Percentiles rank a stretch among this genome's conserved stretches.
phyloP scores from a whole-genome alignment of 2,797 vertebrate species.

The Argentina silus region DNA sequence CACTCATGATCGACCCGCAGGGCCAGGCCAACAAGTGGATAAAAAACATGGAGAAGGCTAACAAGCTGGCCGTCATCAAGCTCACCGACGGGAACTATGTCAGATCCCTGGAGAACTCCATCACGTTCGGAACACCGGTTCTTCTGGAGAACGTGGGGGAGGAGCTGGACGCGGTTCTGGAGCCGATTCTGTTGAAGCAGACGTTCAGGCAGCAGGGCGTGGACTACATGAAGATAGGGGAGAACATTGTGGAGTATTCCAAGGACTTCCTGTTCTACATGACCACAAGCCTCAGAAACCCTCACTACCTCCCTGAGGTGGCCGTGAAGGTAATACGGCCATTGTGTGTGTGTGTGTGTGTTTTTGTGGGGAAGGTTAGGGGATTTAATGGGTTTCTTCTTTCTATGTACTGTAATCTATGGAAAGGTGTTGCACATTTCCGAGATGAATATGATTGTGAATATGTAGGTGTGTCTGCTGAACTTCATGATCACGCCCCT shows the following conservation, averaged over 20 bases:
- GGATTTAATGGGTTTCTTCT: too few relatives aligned
- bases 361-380: too few relatives aligned
- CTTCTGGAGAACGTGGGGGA: constrained; percentile 91
- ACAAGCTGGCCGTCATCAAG: constrained; percentile 88
- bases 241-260: constrained; percentile 91
- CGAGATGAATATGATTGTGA: too few relatives aligned
- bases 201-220: constrained; percentile 94
- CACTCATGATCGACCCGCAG: constrained; percentile 95
- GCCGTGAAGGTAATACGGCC: constrained; percentile 78
- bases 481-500: constrained; percentile 97
- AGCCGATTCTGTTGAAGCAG: constrained; percentile 89
- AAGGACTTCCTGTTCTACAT: constrained; percentile 91
- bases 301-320: constrained; percentile 94
- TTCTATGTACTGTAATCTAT: too few relatives aligned
- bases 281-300: constrained; percentile 91
- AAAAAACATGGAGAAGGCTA: constrained; percentile 93
- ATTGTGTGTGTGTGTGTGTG: too few relatives aligned
- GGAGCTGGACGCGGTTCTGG: constrained; percentile 90
- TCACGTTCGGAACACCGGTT: constrained; percentile 90
- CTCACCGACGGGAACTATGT: constrained; percentile 87
- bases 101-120: constrained; percentile 85
- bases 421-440: too few relatives aligned
- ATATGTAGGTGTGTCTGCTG: constrained; percentile 83
- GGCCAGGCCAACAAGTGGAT: constrained; percentile 96
- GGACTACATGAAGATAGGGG: constrained; percentile 91